A percentile compares a stretch with the other conserved stretches of the same genome.
Conservation (phyloP, 2,888 invertebrate species). For the Eupeodes latifasciatus region DNA sequence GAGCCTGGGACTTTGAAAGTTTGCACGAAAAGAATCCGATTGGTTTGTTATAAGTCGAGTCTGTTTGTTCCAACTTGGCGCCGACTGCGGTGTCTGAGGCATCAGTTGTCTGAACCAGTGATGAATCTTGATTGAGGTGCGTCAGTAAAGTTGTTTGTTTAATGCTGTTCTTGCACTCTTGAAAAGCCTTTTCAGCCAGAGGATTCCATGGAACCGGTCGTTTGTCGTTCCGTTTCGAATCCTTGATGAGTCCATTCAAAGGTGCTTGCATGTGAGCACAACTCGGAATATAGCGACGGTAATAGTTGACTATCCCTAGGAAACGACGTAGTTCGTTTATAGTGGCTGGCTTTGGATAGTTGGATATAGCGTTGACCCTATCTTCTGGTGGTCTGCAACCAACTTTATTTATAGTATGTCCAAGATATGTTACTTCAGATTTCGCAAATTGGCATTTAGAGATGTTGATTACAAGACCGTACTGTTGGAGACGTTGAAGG, state of each 20-base stretch:
- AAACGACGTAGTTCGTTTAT: slow-evolving; percentile 33
- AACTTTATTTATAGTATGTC: slow-evolving; percentile 28
- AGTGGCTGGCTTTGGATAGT: slow-evolving; percentile 24
- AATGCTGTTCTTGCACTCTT: slow-evolving; percentile 35
- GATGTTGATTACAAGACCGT: no score
- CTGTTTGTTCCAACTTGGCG: slow-evolving; percentile 24
- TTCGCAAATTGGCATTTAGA: no score
- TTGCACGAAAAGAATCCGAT: not conserved
- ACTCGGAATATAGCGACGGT: slow-evolving; percentile 51
- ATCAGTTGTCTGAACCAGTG: slow-evolving; percentile 29
- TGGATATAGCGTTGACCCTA: slow-evolving; percentile 6
- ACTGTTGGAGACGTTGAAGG: no score
- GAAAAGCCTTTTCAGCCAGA: slow-evolving; percentile 22
- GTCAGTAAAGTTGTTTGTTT: slow-evolving; percentile 17
- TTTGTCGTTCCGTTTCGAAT: slow-evolving; percentile 42
- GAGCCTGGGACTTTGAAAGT: not conserved
- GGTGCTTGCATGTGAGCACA: slow-evolving; percentile 34
- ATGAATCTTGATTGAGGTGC: slow-evolving; percentile 3
- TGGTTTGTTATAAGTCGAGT: not conserved
- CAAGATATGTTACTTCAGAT: not conserved
- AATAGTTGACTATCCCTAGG: slow-evolving; percentile 48
- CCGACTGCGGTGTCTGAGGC: slow-evolving; percentile 29
- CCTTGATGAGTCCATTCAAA: not conserved
- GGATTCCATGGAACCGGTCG: slow-evolving; percentile 27
- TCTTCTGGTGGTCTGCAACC: slow-evolving; percentile 52